Evolutionary conservation across 2,797 vertebrate genomes (phyloP), one percentile per base, ranked within the genome.

Genomic region (Aselliscus stoliczkanus): DNA sequence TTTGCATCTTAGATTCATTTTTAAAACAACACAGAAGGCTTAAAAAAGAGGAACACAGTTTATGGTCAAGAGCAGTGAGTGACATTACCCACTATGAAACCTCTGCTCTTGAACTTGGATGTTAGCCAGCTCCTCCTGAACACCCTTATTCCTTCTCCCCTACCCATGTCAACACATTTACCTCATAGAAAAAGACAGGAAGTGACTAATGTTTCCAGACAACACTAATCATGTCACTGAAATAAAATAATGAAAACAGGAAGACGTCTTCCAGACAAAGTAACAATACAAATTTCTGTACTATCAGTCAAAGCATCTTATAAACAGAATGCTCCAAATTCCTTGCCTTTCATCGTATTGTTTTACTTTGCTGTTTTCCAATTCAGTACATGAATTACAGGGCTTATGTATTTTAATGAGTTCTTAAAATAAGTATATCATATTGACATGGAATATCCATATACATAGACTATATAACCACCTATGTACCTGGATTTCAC

Each of bases 181-280:
- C 94, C 94, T 90, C 93, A 81, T 86, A 75, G 93, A 98, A 97
- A 98, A 98, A 98, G 94, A 73, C 95, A 97, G 98, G 98, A 98
- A 98, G 96, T 98, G 98, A 98, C 96, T 98, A 98, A 98, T 14
- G 79, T 96, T 98, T 97, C 96, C 97, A 98, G 97, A 96, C 85
- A 97, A 91, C 86, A 88, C 92, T 97, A 97, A 97, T 95, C 95
- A 94, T 95, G 75, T 76, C 85, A 85, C 1, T 54, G 76, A 92
- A 85, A 94, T 98, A 87, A 97, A 97, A 97, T 88, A 98, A 98
- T 98, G 98, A 98, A 98, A 98, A 98, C 97, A 98, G 98, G 98
- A 99, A 98, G 97, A 90, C 69, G 69, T 92, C 85, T 90, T 93
- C 94, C 5, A 73, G 95, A 85, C 92, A 96, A 73, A 98, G 97